phyloP scores from a whole-genome alignment of 2,797 vertebrate genomes.

The Onychomys torridus region DNA sequence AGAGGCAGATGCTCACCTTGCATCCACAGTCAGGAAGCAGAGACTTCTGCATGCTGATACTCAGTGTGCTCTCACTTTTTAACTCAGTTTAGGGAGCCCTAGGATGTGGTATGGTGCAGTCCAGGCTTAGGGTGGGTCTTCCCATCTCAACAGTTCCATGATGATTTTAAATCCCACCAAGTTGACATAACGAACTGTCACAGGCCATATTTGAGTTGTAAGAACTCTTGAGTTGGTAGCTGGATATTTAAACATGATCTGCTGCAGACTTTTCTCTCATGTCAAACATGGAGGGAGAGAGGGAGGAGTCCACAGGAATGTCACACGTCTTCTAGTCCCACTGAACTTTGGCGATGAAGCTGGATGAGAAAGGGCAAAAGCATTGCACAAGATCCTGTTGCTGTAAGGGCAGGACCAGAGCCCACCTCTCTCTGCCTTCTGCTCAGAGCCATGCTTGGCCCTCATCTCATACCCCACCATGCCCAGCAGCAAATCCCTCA shows the following conservation, averaged over 20 bases:
- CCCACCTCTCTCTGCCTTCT: neutral
- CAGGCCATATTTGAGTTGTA: neutral
- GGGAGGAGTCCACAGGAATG: neutral
- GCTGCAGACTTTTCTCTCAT: neutral
- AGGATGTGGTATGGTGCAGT: no score
- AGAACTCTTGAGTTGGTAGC: neutral
- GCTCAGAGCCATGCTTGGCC: neutral
- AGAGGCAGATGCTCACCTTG: neutral
- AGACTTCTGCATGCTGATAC: neutral
- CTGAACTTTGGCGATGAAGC: neutral
- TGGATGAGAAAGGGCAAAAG: neutral
- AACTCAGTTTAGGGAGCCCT: neutral
- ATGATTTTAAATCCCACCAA: neutral
- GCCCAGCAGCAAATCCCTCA: neutral
- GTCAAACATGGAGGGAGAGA: neutral
- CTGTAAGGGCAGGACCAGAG: no score
- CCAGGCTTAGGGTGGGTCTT: neutral
- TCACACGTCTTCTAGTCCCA: neutral
- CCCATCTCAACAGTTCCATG: neutral
- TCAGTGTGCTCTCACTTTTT: neutral
- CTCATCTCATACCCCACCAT: neutral
- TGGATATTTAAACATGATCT: neutral
- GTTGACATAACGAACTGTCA: neutral
- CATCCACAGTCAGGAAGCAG: neutral
- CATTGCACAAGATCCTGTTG: accelerated